These are phyloP conservation scores for Caenorhabditis remanei DNA, from an alignment of 1,140 invertebrate genomes.

Conservation along the genomic window DNA sequence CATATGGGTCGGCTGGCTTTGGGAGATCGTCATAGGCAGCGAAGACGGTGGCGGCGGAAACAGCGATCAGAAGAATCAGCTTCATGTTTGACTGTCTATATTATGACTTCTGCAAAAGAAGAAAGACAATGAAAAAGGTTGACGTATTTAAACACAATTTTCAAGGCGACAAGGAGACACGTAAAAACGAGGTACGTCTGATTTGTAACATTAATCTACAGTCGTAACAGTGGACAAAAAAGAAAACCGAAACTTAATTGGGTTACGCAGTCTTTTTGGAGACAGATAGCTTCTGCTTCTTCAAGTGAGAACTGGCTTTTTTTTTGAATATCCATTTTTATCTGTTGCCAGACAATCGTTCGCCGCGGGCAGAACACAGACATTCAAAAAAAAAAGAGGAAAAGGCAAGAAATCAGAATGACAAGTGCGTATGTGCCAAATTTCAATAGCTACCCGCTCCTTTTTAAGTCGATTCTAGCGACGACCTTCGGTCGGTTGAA, in stretches of 20 bases:
- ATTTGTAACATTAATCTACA: constrained; percentile 36
- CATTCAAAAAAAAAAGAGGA: neutral
- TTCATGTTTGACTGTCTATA: neutral
- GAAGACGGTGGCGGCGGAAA: constrained; percentile 16
- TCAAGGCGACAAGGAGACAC: constrained; percentile 40
- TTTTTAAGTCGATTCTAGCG: constrained; percentile 5
- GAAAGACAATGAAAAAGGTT: constrained; percentile 16
- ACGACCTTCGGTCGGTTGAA: neutral
- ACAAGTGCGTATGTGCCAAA: constrained; percentile 9
- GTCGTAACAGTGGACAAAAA: constrained; percentile 4
- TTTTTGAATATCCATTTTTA: neutral
- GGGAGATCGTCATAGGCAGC: constrained; percentile 47
- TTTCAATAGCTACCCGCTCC: neutral
- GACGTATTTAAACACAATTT: constrained; percentile 34
- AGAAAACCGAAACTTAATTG: constrained; percentile 48
- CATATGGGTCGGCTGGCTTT: constrained; percentile 51
- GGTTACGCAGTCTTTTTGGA: constrained; percentile 33
- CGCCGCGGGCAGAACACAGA: constrained; percentile 22
- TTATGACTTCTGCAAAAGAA: constrained; percentile 37
- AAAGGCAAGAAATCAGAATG: constrained; percentile 8
- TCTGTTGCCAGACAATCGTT: constrained; percentile 8
- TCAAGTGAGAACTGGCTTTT: constrained; percentile 42
- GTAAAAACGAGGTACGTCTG: neutral
- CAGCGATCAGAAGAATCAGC: constrained; percentile 11
- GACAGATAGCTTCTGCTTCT: neutral